phyloP scores from a whole-genome alignment of 2,113 vertebrate species.

The Saiga tatarica region DNA sequence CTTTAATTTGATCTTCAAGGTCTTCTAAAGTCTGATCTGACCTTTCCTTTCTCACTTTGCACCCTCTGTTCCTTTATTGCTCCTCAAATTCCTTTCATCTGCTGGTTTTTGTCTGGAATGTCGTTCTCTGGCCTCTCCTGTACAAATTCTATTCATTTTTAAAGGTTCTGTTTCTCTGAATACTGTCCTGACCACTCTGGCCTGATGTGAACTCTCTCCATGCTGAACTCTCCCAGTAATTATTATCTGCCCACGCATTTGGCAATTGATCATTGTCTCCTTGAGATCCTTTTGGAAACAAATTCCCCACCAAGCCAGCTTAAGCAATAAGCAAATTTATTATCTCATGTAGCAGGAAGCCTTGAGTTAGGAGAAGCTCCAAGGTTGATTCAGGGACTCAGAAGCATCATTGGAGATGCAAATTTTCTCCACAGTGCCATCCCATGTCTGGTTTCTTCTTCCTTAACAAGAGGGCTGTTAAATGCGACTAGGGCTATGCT shows the following conservation, averaged over 20 bases:
- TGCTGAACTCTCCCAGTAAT: conserved; percentile 34
- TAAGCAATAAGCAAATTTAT: conserved; percentile 55
- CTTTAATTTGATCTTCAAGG: not conserved
- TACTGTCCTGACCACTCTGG: conserved; percentile 23
- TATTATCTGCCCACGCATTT: conserved; percentile 59
- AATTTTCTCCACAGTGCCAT: not conserved
- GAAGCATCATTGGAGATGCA: not conserved
- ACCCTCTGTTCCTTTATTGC: not conserved
- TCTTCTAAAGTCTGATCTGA: not conserved
- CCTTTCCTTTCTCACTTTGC: not conserved
- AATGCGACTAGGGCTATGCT: not conserved
- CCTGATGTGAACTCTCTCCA: conserved; percentile 54
- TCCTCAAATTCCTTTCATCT: not conserved
- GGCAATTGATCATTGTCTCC: conserved; percentile 60
- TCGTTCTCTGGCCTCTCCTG: not conserved
- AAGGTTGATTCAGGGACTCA: not conserved
- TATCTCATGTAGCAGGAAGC: conserved; percentile 55
- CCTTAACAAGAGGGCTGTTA: not conserved
- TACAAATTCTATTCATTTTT: conserved; percentile 14
- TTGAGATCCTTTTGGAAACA: conserved; percentile 48
- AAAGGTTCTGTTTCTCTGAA: not conserved
- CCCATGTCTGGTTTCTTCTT: not conserved
- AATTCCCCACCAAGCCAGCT: conserved; percentile 40
- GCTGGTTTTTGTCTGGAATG: not conserved
- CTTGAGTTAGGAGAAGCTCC: conserved; percentile 10